These are phyloP conservation scores for Anodontia alba DNA, from an alignment of 2,888 invertebrate species.

Conservation along the genomic window DNA sequence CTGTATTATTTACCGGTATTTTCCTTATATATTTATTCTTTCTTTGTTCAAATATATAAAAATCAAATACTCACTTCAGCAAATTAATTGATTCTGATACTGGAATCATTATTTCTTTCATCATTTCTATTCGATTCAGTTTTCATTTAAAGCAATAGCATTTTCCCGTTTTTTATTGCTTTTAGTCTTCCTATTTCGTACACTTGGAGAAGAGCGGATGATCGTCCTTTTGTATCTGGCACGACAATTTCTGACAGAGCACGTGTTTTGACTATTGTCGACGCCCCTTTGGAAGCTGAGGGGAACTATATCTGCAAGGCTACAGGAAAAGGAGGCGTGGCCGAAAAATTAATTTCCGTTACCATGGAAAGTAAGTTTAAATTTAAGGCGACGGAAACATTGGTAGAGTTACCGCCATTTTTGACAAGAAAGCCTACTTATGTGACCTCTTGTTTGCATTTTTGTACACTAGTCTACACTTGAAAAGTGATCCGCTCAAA, in stretches of 20 bases:
- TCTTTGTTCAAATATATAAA: too few relatives aligned
- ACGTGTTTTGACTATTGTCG: slow-evolving; percentile 54
- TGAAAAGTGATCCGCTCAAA: neutral
- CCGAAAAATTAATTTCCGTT: slow-evolving; percentile 27
- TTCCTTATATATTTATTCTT: too few relatives aligned
- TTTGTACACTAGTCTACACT: neutral
- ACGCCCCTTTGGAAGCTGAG: slow-evolving; percentile 52
- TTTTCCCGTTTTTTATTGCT: neutral
- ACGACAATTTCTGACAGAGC: slow-evolving; percentile 39
- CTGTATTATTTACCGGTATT: too few relatives aligned
- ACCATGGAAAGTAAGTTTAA: slow-evolving; percentile 50
- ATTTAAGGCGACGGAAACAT: too few relatives aligned
- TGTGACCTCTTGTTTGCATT: too few relatives aligned
- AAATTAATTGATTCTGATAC: too few relatives aligned
- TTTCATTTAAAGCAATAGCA: too few relatives aligned
- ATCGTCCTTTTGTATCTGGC: slow-evolving; percentile 40
- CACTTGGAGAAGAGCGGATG: slow-evolving; percentile 46
- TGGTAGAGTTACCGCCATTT: too few relatives aligned
- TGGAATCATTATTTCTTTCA: too few relatives aligned
- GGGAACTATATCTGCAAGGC: slow-evolving; percentile 57
- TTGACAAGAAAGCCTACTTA: too few relatives aligned
- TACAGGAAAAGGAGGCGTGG: slow-evolving; percentile 21
- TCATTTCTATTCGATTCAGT: too few relatives aligned
- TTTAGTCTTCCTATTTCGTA: slow-evolving; percentile 45
- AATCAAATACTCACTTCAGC: too few relatives aligned